phyloP scores from a whole-genome alignment of 2,888 invertebrate species.

The Linyphia triangularis region DNA sequence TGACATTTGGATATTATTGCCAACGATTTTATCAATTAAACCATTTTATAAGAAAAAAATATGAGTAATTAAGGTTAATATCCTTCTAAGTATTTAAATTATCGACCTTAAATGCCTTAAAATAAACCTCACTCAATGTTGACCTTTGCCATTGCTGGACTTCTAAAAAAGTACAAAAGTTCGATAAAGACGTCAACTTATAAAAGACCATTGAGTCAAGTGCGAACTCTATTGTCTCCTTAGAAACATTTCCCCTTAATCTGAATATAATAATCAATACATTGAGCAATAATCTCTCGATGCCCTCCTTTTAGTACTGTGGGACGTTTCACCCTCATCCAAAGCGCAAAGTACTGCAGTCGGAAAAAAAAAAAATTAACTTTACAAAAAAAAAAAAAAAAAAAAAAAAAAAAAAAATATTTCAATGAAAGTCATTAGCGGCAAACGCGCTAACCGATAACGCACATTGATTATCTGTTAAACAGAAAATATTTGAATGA shows the following conservation, averaged over 20 bases:
- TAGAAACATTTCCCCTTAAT: conserved; percentile 14
- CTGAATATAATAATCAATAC: conserved; percentile 44
- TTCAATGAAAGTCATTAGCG: conserved; percentile 64
- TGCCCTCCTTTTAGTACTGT: neutral
- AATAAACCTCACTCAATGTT: too few relatives aligned
- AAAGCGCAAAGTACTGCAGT: conserved; percentile 19
- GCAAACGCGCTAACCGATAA: conserved; percentile 46
- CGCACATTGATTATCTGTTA: conserved; percentile 62
- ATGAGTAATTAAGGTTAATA: too few relatives aligned
- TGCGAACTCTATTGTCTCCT: neutral
- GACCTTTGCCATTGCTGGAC: too few relatives aligned
- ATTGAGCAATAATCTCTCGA: conserved; percentile 11
- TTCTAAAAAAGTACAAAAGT: too few relatives aligned
- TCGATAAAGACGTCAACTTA: neutral
- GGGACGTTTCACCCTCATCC: neutral
- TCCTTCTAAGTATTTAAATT: too few relatives aligned
- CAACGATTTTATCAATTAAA: too few relatives aligned
- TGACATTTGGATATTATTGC: too few relatives aligned
- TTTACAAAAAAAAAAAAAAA: neutral
- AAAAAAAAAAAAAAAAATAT: conserved; percentile 20
- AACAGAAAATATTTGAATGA: conserved; percentile 62
- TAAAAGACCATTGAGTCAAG: neutral
- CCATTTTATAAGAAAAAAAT: too few relatives aligned
- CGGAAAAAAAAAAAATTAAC: too few relatives aligned
- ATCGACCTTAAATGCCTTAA: too few relatives aligned